Evolutionary conservation across 2,113 vertebrate genomes (phyloP).

Genomic region (Pseudopipra pipra): DNA sequence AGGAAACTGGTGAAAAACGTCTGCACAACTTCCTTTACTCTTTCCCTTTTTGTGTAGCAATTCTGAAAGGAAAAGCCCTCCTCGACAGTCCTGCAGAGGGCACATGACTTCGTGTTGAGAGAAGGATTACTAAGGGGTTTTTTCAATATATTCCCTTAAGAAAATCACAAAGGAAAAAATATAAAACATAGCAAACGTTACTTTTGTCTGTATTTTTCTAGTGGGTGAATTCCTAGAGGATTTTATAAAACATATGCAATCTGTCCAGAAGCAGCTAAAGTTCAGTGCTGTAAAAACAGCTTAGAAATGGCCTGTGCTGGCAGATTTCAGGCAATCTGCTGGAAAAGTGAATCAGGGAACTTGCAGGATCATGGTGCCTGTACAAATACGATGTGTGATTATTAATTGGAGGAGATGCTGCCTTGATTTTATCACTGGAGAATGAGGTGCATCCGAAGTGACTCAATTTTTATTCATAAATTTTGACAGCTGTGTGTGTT

Average conservation of each 20-base stretch:
- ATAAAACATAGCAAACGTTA: background rate
- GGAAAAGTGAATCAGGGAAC: background rate
- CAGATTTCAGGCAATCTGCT: background rate
- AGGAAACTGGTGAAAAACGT: background rate
- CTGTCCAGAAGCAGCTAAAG: background rate
- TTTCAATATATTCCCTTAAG: background rate
- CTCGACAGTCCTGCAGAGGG: background rate
- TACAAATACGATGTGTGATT: background rate
- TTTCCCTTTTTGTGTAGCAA: background rate
- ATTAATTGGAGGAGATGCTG: background rate
- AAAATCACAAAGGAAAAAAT: background rate
- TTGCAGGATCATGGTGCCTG: background rate
- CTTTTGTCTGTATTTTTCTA: background rate
- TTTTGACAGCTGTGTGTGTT: background rate
- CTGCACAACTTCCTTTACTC: fast-evolving
- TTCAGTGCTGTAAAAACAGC: background rate
- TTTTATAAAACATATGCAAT: background rate
- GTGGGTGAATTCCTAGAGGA: background rate
- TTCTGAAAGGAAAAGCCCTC: background rate
- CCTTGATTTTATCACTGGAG: background rate
- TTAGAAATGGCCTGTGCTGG: background rate
- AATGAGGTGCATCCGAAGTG: background rate
- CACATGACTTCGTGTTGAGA: background rate
- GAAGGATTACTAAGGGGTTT: background rate
- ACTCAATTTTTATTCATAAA: background rate